These are phyloP conservation scores for Oncorhynchus gorbuscha DNA, from an alignment of 2,113 vertebrate genomes.

Conservation along the genomic window DNA sequence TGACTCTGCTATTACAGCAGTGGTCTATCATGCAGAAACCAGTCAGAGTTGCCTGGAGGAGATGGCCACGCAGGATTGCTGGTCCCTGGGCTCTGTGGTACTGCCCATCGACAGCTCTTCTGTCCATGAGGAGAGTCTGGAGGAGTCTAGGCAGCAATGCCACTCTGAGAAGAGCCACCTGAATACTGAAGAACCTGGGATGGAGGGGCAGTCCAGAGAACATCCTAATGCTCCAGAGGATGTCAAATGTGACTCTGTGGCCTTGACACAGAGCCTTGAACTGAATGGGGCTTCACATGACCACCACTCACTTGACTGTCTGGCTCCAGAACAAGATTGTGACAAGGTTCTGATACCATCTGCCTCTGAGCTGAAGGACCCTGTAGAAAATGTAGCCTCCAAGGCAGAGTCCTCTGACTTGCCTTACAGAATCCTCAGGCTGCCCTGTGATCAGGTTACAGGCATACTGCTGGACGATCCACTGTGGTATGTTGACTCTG, in stretches of 20 bases:
- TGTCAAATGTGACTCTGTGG: too few species aligned
- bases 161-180: too few species aligned
- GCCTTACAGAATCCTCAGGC: slow-evolving; percentile 46
- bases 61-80: neutral
- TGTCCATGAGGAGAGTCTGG: too few species aligned
- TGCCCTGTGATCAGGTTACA: slow-evolving; percentile 41
- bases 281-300: neutral
- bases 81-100: slow-evolving; percentile 5
- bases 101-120: too few species aligned
- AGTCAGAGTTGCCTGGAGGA: slow-evolving; percentile 30
- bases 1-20: slow-evolving; percentile 22
- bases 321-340: neutral
- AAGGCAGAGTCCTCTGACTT: slow-evolving; percentile 14
- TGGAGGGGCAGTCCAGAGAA: too few species aligned
- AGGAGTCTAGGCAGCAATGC: too few species aligned
- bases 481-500: slow-evolving; percentile 33
- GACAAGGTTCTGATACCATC: neutral
- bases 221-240: too few species aligned
- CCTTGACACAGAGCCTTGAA: neutral
- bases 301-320: neutral
- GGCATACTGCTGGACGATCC: slow-evolving; percentile 42
- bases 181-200: too few species aligned
- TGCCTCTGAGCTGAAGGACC: neutral
- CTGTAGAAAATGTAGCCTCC: neutral
- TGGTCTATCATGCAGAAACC: slow-evolving; percentile 8